These are phyloP conservation scores for Stichopus horrens DNA, from an alignment of 53 echinoderm and acorn worm species.

Conservation along the genomic window DNA sequence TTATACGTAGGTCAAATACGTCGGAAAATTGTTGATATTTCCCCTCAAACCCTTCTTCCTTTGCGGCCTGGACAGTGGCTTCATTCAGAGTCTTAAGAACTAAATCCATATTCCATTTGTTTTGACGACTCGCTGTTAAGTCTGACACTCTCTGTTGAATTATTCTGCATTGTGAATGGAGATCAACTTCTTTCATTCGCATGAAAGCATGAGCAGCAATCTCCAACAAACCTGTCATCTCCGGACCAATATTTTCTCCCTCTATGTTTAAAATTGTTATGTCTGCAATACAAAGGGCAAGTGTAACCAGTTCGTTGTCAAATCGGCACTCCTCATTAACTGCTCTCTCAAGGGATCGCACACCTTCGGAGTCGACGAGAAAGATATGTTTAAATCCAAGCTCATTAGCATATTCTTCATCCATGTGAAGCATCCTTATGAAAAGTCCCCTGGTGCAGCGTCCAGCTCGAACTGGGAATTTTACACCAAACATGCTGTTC, in stretches of 20 bases:
- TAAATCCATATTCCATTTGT: not conserved
- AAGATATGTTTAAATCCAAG: not conserved
- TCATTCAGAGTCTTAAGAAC: not conserved
- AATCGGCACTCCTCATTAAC: not conserved
- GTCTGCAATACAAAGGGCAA: not conserved
- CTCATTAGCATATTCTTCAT: not conserved
- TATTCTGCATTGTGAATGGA: conserved; percentile 9
- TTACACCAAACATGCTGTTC: not conserved
- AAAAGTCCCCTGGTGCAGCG: conserved; percentile 11
- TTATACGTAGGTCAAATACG: not conserved
- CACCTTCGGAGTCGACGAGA: conserved; percentile 27
- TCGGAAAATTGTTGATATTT: conserved; percentile 24
- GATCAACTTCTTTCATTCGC: not conserved
- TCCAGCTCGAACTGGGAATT: conserved; percentile 15
- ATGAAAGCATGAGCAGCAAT: conserved; percentile 10
- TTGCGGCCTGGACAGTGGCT: not conserved
- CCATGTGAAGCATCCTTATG: not conserved
- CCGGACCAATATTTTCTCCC: conserved; percentile 17
- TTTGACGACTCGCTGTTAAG: not conserved
- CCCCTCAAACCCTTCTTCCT: not conserved
- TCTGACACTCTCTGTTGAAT: not conserved
- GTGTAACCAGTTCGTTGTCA: conserved; percentile 19
- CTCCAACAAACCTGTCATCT: conserved; percentile 6
- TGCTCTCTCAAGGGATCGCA: conserved; percentile 3
- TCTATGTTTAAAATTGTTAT: conserved; percentile 4